phyloP scores from a whole-genome alignment of 2,797 vertebrate species.

The Distichodus sexfasciatus region DNA sequence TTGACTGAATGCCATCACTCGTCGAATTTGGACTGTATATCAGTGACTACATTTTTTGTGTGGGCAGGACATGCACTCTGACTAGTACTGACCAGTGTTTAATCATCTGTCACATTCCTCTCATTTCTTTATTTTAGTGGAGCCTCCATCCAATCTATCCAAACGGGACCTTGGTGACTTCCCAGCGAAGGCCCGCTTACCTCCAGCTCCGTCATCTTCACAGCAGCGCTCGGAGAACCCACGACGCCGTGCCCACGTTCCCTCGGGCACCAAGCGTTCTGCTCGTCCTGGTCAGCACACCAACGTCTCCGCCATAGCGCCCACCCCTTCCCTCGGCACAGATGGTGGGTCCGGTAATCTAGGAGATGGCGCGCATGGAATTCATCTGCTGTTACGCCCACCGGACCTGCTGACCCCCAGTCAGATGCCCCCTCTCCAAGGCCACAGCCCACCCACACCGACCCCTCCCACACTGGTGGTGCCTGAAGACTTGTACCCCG shows the following conservation, averaged over 20 bases:
- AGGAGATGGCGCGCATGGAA: conserved; percentile 72
- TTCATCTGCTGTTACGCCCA: conserved; percentile 73
- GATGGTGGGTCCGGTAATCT: conserved; percentile 38
- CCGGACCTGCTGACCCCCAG: conserved; percentile 74
- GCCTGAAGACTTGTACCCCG: conserved; percentile 61
- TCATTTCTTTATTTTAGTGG: conserved; percentile 19
- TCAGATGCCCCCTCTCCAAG: conserved; percentile 67
- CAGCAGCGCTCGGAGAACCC: conserved; percentile 36
- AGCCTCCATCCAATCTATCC: conserved; percentile 35
- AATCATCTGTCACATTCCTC: neutral
- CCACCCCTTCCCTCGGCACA: conserved; percentile 44
- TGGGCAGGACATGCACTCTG: neutral
- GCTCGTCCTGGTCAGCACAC: conserved; percentile 48
- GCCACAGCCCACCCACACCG: conserved; percentile 67
- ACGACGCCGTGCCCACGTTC: conserved; percentile 22
- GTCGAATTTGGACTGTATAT: neutral
- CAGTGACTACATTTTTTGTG: neutral
- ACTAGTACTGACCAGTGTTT: neutral
- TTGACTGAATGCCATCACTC: neutral
- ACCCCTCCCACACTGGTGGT: conserved; percentile 68
- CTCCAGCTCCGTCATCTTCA: conserved; percentile 36
- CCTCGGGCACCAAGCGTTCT: conserved; percentile 28
- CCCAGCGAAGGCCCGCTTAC: conserved; percentile 34
- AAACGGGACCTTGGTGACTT: conserved; percentile 40
- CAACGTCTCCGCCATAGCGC: conserved; percentile 43